phyloP scores from a whole-genome alignment of 2,113 vertebrate genomes.

The Daubentonia madagascariensis region DNA sequence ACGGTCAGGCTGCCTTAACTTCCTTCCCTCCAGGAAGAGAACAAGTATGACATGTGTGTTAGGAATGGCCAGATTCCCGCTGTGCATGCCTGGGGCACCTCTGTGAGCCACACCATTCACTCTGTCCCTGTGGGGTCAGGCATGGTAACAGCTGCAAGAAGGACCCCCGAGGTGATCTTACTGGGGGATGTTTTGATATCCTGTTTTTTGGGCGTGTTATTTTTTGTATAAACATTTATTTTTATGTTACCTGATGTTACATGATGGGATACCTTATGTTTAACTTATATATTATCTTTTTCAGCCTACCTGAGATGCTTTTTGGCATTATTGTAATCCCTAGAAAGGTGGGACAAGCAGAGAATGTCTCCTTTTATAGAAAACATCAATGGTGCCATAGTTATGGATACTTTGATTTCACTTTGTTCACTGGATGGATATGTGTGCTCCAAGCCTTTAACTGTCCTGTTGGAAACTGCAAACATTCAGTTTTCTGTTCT shows the following conservation, averaged over 20 bases:
- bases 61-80: not conserved
- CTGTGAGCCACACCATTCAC: not conserved
- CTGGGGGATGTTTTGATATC: accelerated
- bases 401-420: not conserved
- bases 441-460: not conserved
- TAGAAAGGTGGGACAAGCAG: not conserved
- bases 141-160: not conserved
- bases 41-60: too few relatives aligned
- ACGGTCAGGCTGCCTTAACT: accelerated
- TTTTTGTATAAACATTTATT: not conserved
- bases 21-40: not conserved
- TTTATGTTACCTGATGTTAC: not conserved
- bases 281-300: not conserved
- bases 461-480: accelerated
- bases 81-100: accelerated
- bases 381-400: accelerated
- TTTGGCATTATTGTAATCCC: not conserved
- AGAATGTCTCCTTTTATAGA: accelerated
- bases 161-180: not conserved
- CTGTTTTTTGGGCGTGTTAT: not conserved
- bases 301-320: not conserved
- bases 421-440: not conserved
- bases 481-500: not conserved
- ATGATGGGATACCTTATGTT: not conserved
- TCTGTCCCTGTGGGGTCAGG: accelerated